Conservation (phyloP, 2,113 vertebrate species). For the Notarius quadriscutis region DNA sequence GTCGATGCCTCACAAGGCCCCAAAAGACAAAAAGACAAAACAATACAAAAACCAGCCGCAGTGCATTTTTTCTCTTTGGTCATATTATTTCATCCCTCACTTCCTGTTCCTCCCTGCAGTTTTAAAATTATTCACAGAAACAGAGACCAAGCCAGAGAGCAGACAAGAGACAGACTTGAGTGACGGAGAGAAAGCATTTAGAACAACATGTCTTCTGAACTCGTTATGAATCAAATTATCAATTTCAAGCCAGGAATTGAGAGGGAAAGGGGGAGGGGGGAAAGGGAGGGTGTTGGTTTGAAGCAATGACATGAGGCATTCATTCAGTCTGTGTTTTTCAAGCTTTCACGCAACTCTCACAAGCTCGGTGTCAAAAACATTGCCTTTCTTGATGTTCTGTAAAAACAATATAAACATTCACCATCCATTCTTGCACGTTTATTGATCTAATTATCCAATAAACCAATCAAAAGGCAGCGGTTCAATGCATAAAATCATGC, state of each 20-base stretch:
- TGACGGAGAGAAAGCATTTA: neutral
- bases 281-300: too few species aligned
- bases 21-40: neutral
- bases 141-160: neutral
- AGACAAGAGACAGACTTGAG: neutral
- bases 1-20: neutral
- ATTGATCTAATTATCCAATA: neutral
- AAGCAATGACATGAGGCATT: neutral
- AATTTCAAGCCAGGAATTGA: neutral
- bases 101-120: constrained; percentile 28
- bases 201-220: neutral
- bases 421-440: neutral
- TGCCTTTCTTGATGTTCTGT: neutral
- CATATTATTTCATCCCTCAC: constrained; percentile 17
- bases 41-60: neutral
- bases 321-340: neutral
- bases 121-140: neutral
- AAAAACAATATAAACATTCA: neutral
- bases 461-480: neutral
- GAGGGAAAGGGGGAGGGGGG: too few species aligned
- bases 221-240: neutral
- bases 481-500: neutral
- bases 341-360: neutral
- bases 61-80: neutral
- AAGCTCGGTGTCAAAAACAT: neutral